phyloP scores from a whole-genome alignment of 2,113 vertebrate species.

The Chloebia gouldiae region DNA sequence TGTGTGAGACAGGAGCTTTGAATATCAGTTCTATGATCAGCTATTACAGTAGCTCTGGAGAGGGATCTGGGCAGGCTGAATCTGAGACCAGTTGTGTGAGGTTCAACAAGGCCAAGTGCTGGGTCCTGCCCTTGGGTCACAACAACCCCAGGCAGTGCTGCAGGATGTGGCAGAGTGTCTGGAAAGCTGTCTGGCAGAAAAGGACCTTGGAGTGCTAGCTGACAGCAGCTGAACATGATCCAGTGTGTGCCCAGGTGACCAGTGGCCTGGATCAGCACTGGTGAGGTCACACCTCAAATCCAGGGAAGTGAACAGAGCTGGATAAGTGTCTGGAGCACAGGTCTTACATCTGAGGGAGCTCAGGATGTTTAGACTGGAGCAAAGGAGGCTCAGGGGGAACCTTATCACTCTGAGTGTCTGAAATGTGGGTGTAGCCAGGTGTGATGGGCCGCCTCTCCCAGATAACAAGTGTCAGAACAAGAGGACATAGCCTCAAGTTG shows the following conservation, averaged over 20 bases:
- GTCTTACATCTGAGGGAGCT: not conserved
- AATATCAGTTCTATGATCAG: constrained; percentile 61
- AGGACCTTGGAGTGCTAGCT: rapidly evolving
- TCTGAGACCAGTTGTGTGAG: not conserved
- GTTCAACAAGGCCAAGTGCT: not conserved
- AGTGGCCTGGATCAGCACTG: not conserved
- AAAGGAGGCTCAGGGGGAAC: not conserved
- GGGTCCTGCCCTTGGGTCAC: not conserved
- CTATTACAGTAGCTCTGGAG: constrained; percentile 31
- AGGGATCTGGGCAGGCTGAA: not conserved
- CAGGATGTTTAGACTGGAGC: rapidly evolving
- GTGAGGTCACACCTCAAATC: rapidly evolving
- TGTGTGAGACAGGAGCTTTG: constrained; percentile 49
- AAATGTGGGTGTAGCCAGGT: not conserved
- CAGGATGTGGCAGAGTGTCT: not conserved
- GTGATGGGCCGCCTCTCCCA: rapidly evolving
- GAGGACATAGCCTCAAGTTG: not conserved
- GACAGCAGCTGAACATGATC: rapidly evolving
- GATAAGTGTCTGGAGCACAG: not conserved
- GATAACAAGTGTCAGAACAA: not conserved
- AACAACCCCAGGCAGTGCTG: not conserved
- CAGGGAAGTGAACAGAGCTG: rapidly evolving
- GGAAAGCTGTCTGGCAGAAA: rapidly evolving
- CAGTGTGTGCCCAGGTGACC: not conserved
- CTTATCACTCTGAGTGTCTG: not conserved